A percentile compares a stretch with the other conserved stretches of the same genome.
Conservation (phyloP, 2,888 invertebrate species). For the Aporophyla lueneburgensis region DNA sequence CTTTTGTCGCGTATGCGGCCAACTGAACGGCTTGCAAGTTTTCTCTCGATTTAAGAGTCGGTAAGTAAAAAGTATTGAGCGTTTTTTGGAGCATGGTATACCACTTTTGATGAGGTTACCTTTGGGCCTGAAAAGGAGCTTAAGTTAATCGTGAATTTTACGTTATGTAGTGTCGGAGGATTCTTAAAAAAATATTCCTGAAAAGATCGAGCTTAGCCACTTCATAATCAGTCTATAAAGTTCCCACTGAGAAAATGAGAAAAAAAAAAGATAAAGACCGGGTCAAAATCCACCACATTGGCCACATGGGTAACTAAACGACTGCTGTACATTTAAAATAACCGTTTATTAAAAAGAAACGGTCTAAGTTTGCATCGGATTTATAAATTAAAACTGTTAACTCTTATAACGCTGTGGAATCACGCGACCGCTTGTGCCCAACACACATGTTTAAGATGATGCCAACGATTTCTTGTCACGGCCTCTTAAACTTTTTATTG, state of each 20-base stretch:
- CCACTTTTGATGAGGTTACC: not conserved
- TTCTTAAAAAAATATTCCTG: not conserved
- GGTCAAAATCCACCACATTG: not conserved
- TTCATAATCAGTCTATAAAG: not conserved
- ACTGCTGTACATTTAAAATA: not conserved
- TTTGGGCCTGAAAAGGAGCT: not conserved
- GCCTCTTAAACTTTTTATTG: slow-evolving; percentile 87
- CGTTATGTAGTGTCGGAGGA: not conserved
- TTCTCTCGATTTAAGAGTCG: slow-evolving; percentile 28
- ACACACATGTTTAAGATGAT: slow-evolving; percentile 67
- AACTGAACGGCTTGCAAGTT: slow-evolving; percentile 64
- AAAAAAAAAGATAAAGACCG: too few relatives aligned
- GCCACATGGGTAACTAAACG: not conserved
- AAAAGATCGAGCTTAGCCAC: not conserved
- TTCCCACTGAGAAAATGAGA: too few relatives aligned
- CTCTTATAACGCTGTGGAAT: not conserved
- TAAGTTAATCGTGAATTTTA: not conserved
- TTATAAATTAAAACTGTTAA: slow-evolving; percentile 17
- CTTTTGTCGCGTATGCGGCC: slow-evolving; percentile 65
- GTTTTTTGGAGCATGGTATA: not conserved
- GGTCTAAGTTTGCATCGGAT: not conserved
- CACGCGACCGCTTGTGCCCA: slow-evolving; percentile 50
- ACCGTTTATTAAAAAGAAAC: slow-evolving; percentile 1
- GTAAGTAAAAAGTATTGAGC: slow-evolving; percentile 43
- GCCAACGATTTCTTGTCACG: slow-evolving; percentile 77